Evolutionary conservation across 2,797 vertebrate genomes (phyloP), one percentile per base, ranked within the genome.

Genomic region (Lacerta agilis): DNA sequence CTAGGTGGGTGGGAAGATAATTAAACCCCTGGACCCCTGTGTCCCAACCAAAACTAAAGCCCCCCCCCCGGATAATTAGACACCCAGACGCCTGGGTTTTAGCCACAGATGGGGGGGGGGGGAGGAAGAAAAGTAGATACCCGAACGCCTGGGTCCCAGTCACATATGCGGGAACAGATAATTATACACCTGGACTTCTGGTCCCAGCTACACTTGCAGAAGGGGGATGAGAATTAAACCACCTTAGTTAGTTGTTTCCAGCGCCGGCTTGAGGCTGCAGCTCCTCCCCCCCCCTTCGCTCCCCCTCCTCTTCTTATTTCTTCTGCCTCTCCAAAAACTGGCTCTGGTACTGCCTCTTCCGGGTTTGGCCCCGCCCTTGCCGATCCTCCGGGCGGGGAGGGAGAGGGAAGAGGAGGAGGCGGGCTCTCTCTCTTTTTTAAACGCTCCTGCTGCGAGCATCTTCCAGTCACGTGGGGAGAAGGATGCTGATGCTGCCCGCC

Each of bases 331-430:
- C 75, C 49, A 5, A 72, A 79, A 64, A 45, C 69, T 71, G 69
- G 27, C 69, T 29, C 33, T 36, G 80, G 61, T 29, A 5, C 76
- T 15, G 69, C 83, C 87, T 66, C 87, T 88, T 88, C 87, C 87
- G 87, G 87, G 77, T 75, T 75, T 88, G 27, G 67, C 83, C 25
- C 69, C 87, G 69, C 87, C 87, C 17, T 1, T 6, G 20, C 2
- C 9, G 20, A 2, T 1, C 18, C 36, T 29, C 7, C 20, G 49
- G 7, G 25, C 41, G 67, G 82, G 69, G 25, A 75, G 76, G 58
- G 43, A 6, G 29, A n/a, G 66, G 25, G 2, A 27, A 6, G 2
- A 1, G 75, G 20, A 38, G 79, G 45, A n/a, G 67, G 71, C 38
- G 49, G 49, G 49, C 49, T 55, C 49, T 55, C 36, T 58, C 20